Conservation (phyloP, 2,888 invertebrate species). For the Meiosimyza decipiens region DNA sequence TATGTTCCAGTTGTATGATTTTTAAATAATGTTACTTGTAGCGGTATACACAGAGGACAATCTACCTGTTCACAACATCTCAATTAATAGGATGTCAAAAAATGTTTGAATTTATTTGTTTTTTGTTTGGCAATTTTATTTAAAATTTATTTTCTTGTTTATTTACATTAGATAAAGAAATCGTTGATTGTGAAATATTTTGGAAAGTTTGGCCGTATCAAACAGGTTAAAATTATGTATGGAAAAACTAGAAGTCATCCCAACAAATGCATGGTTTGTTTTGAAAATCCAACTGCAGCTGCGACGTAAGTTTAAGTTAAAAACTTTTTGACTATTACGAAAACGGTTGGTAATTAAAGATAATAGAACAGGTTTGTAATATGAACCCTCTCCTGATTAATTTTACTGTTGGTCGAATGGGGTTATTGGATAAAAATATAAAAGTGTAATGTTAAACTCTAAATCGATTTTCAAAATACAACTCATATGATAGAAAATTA, state of each 20-base stretch:
- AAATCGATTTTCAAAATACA: too few relatives aligned
- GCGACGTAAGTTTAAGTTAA: slow-evolving; percentile 14
- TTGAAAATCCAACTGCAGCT: slow-evolving; percentile 22
- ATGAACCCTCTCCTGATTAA: too few relatives aligned
- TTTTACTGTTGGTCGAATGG: too few relatives aligned
- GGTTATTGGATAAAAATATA: too few relatives aligned
- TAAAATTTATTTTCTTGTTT: slow-evolving; percentile 4
- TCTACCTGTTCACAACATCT: slow-evolving; percentile 33
- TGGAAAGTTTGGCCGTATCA: slow-evolving; percentile 33
- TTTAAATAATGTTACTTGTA: too few relatives aligned
- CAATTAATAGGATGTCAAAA: slow-evolving; percentile 13
- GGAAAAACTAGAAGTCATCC: slow-evolving; percentile 29
- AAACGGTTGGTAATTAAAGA: too few relatives aligned
- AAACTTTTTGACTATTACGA: too few relatives aligned
- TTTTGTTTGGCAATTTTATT: neutral
- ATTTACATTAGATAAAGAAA: slow-evolving; percentile 13
- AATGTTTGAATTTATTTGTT: slow-evolving; percentile 21
- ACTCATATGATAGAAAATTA: too few relatives aligned
- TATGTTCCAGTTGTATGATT: too few relatives aligned
- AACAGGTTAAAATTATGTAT: slow-evolving; percentile 32
- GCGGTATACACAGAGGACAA: slow-evolving; percentile 31
- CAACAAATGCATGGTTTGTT: slow-evolving; percentile 25
- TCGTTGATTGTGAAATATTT: slow-evolving; percentile 27
- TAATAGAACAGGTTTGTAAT: too few relatives aligned
- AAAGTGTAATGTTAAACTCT: too few relatives aligned